phyloP scores from a whole-genome alignment of 2,113 vertebrate genomes.

The Connochaetes taurinus region DNA sequence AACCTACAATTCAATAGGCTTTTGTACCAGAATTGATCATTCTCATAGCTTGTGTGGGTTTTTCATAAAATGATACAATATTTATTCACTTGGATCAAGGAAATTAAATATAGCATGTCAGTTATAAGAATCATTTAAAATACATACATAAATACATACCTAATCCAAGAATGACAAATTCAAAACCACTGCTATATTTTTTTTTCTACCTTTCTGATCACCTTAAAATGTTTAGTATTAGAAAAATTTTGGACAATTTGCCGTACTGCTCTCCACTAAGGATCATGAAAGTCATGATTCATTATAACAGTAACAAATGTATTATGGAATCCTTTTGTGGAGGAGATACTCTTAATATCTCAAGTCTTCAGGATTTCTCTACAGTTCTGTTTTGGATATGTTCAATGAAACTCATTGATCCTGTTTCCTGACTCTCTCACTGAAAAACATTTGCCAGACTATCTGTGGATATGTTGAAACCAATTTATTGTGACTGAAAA shows the following conservation, averaged over 20 bases:
- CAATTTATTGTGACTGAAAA: neutral
- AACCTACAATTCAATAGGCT: neutral
- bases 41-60: neutral
- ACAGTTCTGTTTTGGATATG: neutral
- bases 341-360: neutral
- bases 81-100: neutral
- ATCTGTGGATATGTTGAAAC: neutral
- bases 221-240: neutral
- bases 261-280: neutral
- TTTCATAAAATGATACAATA: neutral
- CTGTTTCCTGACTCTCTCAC: neutral
- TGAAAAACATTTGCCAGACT: neutral
- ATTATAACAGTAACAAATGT: neutral
- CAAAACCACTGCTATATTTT: neutral
- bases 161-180: neutral
- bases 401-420: neutral
- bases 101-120: neutral
- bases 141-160: neutral
- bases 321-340: neutral
- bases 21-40: neutral
- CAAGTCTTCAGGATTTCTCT: constrained; percentile 7
- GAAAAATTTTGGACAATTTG: neutral
- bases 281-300: neutral
- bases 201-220: neutral
- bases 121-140: neutral